phyloP scores from a whole-genome alignment of 2,888 invertebrate genomes.

The Athetis lepigone region DNA sequence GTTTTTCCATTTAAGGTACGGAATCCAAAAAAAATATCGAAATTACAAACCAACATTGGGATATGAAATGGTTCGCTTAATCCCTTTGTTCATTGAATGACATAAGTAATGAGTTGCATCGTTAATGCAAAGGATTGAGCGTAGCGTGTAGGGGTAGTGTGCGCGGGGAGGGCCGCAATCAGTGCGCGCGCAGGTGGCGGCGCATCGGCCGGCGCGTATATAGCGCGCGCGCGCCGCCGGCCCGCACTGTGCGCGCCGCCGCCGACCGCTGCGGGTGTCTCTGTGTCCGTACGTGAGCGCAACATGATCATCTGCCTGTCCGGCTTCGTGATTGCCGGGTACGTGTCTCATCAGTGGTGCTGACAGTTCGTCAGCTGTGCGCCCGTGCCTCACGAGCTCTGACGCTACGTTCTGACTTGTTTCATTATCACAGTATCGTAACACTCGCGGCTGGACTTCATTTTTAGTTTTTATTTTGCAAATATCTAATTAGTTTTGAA shows the following conservation, averaged over 20 bases:
- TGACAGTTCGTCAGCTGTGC: conserved; percentile 2
- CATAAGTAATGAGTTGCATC: not conserved
- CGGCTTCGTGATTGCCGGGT: conserved; percentile 89
- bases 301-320: conserved; percentile 89
- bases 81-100: conserved; percentile 21
- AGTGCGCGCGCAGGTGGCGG: conserved; percentile 20
- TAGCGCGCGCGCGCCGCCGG: conserved; percentile 46
- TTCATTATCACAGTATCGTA: no score
- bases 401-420: no score
- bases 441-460: no score
- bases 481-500: no score
- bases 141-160: conserved; percentile 1
- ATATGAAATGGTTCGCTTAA: not conserved
- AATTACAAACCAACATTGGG: no score
- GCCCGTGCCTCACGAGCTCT: no score
- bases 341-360: conserved; percentile 45
- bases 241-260: not conserved
- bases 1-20: no score
- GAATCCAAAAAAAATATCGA: no score
- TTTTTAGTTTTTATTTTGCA: no score
- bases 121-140: conserved; percentile 11
- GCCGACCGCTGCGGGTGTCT: not conserved
- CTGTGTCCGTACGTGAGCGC: conserved; percentile 23
- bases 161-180: conserved; percentile 37
- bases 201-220: conserved; percentile 43